Conservation (phyloP, 2,113 vertebrate species). For the Gavia stellata region DNA sequence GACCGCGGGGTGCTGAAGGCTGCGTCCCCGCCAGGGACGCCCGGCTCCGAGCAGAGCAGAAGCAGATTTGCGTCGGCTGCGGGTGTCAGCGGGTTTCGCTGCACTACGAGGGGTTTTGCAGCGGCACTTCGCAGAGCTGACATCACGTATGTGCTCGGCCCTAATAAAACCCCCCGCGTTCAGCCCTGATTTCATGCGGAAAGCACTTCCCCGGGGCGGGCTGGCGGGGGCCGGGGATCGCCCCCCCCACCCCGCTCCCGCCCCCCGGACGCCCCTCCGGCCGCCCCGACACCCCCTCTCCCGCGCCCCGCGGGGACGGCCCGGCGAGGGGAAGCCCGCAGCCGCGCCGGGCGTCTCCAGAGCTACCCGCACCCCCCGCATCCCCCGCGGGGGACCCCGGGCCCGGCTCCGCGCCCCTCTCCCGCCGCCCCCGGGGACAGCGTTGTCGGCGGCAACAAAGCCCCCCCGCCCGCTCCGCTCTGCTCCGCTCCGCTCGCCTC, state of each 20-base stretch:
- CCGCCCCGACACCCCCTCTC: neutral
- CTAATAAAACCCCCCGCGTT: neutral
- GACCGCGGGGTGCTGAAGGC: neutral
- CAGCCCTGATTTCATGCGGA: constrained; percentile 49
- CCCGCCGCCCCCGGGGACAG: neutral
- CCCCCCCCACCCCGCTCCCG: neutral
- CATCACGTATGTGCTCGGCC: constrained; percentile 7
- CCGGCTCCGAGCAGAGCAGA: neutral
- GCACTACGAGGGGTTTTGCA: neutral
- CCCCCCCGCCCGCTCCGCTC: neutral
- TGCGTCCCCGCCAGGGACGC: neutral
- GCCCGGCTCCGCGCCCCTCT: neutral
- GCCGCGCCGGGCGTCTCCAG: neutral
- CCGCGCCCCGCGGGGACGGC: neutral
- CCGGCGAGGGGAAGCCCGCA: neutral
- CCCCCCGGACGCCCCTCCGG: neutral
- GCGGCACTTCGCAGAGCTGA: constrained; percentile 46
- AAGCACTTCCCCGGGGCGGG: constrained; percentile 8
- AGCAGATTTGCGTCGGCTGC: neutral
- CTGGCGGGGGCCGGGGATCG: neutral
- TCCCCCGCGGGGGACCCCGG: too few relatives aligned
- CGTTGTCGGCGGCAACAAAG: neutral
- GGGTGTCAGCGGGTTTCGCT: neutral
- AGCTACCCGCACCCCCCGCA: too few relatives aligned
- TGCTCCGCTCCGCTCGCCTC: neutral